These are phyloP conservation scores for Pseudomyrmex concolor DNA, from an alignment of 1,140 invertebrate genomes.

Conservation along the genomic window DNA sequence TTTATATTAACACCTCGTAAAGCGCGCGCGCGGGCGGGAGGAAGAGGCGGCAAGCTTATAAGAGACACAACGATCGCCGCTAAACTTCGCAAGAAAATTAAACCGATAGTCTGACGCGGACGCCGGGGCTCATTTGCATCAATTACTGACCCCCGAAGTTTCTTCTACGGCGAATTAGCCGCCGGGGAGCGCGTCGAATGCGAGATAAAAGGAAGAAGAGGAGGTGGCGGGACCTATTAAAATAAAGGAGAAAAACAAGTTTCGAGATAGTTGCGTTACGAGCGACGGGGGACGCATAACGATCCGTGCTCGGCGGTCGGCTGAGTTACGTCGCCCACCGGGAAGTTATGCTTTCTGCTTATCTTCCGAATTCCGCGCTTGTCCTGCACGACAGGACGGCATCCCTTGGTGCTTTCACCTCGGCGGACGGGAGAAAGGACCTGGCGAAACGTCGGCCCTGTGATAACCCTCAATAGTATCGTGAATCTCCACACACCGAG, in stretches of 20 bases:
- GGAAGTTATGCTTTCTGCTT: conserved; percentile 81
- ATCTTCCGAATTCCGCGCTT: conserved; percentile 81
- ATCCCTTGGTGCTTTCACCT: conserved; percentile 73
- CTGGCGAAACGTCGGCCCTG: conserved; percentile 49
- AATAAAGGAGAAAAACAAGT: conserved; percentile 83
- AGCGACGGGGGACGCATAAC: conserved; percentile 83
- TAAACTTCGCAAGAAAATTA: conserved; percentile 69
- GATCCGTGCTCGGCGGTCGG: conserved; percentile 77
- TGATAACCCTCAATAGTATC: conserved; percentile 57
- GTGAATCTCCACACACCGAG: conserved; percentile 11
- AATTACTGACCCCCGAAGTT: conserved; percentile 80
- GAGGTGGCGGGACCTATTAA: conserved; percentile 77
- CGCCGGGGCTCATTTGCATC: conserved; percentile 79
- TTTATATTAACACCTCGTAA: conserved; percentile 54
- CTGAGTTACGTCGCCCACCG: conserved; percentile 78
- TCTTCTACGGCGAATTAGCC: conserved; percentile 80
- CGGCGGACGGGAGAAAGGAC: conserved; percentile 54
- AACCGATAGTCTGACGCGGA: conserved; percentile 68
- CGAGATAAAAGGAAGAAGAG: conserved; percentile 77
- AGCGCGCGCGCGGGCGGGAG: not conserved
- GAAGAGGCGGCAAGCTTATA: not conserved
- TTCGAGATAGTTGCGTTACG: conserved; percentile 83
- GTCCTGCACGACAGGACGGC: conserved; percentile 66
- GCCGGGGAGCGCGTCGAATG: conserved; percentile 77
- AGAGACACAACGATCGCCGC: conserved; percentile 55